phyloP scores from a whole-genome alignment of 1,140 invertebrate species.

The Neoseiulus cucumeris region DNA sequence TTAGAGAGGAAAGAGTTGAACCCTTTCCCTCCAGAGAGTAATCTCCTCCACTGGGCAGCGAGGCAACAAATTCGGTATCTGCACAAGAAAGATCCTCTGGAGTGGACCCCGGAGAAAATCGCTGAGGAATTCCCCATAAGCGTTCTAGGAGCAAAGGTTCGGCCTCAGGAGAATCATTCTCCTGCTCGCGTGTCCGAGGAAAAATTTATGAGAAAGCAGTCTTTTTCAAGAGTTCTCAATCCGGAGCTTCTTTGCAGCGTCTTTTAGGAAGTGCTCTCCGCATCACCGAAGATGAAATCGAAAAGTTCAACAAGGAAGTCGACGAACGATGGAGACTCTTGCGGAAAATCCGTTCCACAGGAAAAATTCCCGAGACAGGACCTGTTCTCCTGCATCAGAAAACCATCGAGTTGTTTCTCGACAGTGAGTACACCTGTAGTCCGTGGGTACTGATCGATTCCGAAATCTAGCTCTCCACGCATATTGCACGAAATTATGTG shows the following conservation, averaged over 20 bases:
- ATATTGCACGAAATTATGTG: not conserved
- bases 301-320: not conserved
- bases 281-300: not conserved
- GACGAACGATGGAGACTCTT: not conserved
- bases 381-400: not conserved
- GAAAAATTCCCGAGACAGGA: not conserved
- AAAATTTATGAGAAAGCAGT: not conserved
- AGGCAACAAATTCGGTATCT: slow-evolving; percentile 57
- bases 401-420: not conserved
- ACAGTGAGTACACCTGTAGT: not conserved
- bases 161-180: not conserved
- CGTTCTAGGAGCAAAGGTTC: slow-evolving; percentile 15
- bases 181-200: not conserved
- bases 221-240: not conserved
- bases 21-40: slow-evolving; percentile 35
- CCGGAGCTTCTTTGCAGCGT: not conserved
- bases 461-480: not conserved
- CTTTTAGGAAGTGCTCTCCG: not conserved
- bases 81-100: slow-evolving; percentile 39
- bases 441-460: not conserved
- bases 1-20: not conserved
- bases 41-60: slow-evolving; percentile 57
- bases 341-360: not conserved
- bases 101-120: slow-evolving; percentile 48
- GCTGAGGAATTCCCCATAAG: slow-evolving; percentile 55